Evolutionary conservation across 2,113 vertebrate species (phyloP).

Genomic region (Zeus faber): DNA sequence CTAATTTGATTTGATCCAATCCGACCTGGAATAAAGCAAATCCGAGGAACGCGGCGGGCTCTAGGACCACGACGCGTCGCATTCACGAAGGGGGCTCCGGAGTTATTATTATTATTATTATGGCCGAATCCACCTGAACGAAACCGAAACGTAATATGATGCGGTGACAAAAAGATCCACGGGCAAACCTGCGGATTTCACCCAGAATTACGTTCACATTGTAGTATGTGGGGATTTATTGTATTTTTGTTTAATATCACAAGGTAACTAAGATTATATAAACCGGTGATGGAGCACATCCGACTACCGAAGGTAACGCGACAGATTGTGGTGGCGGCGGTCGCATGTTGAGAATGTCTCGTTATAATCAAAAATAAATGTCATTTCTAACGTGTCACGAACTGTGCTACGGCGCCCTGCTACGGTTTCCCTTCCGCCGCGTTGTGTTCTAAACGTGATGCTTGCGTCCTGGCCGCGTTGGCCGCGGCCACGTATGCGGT

Average conservation of each 20-base stretch:
- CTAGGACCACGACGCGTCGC: constrained; percentile 67
- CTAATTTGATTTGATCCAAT: too few species aligned
- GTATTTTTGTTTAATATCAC: too few species aligned
- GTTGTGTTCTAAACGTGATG: too few species aligned
- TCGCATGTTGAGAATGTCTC: not conserved
- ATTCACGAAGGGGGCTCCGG: not conserved
- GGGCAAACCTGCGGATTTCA: not conserved
- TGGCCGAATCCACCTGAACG: constrained; percentile 46
- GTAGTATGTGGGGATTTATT: not conserved
- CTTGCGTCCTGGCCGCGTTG: too few species aligned
- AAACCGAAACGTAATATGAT: constrained; percentile 17
- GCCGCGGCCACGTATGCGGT: not conserved
- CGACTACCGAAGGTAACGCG: constrained; percentile 74
- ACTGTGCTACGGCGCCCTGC: too few species aligned
- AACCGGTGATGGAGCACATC: constrained; percentile 78
- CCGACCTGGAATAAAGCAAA: too few species aligned
- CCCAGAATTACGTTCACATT: not conserved
- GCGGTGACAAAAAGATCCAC: too few species aligned
- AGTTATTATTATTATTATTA: constrained; percentile 1
- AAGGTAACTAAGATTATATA: too few species aligned
- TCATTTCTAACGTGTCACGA: too few species aligned
- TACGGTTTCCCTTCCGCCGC: too few species aligned
- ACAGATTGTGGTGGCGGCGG: not conserved
- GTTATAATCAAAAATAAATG: not conserved
- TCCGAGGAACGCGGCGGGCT: not conserved